Conservation (phyloP, 2,113 vertebrate genomes). For the Anser brachyrhynchus region DNA sequence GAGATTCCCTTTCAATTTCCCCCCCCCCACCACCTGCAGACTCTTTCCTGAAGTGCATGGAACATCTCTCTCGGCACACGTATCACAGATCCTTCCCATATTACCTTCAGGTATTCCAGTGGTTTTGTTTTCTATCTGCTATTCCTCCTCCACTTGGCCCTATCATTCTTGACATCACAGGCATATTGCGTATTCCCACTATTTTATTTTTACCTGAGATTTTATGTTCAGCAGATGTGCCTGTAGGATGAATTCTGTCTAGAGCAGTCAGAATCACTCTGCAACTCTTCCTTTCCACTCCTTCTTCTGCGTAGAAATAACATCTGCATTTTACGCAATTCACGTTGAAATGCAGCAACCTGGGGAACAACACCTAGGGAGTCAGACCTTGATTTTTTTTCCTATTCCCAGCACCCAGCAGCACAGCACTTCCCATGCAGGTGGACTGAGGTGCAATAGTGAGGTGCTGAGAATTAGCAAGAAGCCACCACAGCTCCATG, state of each 20-base stretch:
- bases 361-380: not conserved
- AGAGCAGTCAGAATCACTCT: not conserved
- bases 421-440: not conserved
- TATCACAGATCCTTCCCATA: fast-evolving
- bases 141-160: not conserved
- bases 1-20: not conserved
- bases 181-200: fast-evolving
- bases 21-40: not conserved
- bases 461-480: not conserved
- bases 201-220: not conserved
- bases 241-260: not conserved
- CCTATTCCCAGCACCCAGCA: not conserved
- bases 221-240: not conserved
- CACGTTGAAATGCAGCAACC: fast-evolving
- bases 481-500: not conserved
- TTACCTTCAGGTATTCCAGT: not conserved
- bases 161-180: not conserved
- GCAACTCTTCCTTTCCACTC: not conserved
- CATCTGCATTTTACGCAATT: not conserved
- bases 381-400: not conserved
- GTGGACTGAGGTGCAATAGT: not conserved
- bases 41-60: not conserved
- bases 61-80: not conserved
- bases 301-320: not conserved
- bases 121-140: not conserved